phyloP scores from a whole-genome alignment of 1,140 invertebrate species.

The Drosophila virilis region DNA sequence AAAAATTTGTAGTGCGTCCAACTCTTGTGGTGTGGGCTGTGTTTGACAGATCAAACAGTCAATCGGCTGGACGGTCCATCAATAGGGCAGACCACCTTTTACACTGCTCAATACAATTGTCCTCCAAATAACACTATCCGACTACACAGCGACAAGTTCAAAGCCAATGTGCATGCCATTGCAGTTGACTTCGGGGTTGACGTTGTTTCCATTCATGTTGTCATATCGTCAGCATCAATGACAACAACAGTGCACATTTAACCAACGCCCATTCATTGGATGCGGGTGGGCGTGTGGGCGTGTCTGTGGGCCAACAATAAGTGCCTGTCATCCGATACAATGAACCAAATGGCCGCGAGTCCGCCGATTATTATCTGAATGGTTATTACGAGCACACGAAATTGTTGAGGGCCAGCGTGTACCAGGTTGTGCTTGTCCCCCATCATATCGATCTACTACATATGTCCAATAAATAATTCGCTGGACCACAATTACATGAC shows the following conservation, averaged over 20 bases:
- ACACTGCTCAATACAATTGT: too few relatives aligned
- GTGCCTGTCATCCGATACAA: conserved; percentile 40
- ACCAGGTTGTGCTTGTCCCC: conserved; percentile 1
- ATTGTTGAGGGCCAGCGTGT: not conserved
- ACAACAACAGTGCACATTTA: conserved; percentile 5
- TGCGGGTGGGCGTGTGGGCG: conserved; percentile 29
- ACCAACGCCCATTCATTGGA: not conserved
- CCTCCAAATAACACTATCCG: not conserved
- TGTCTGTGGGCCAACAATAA: conserved; percentile 10
- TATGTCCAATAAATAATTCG: not conserved
- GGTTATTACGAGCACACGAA: conserved; percentile 12
- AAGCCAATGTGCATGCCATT: conserved; percentile 9
- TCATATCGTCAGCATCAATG: conserved; percentile 29
- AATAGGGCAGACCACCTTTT: not conserved
- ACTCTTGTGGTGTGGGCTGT: too few relatives aligned
- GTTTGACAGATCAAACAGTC: too few relatives aligned
- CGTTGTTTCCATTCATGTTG: conserved; percentile 37
- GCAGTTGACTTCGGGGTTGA: conserved; percentile 26
- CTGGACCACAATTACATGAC: not conserved
- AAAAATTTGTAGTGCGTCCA: too few relatives aligned
- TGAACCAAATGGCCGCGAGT: conserved; percentile 36
- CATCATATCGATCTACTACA: conserved; percentile 5
- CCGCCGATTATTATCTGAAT: conserved; percentile 34
- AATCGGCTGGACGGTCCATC: not conserved
- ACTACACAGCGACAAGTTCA: not conserved